A percentile compares a stretch with the other conserved stretches of the same genome.
Conservation (phyloP, 2,888 invertebrate species). For the Sesia bembeciformis region DNA sequence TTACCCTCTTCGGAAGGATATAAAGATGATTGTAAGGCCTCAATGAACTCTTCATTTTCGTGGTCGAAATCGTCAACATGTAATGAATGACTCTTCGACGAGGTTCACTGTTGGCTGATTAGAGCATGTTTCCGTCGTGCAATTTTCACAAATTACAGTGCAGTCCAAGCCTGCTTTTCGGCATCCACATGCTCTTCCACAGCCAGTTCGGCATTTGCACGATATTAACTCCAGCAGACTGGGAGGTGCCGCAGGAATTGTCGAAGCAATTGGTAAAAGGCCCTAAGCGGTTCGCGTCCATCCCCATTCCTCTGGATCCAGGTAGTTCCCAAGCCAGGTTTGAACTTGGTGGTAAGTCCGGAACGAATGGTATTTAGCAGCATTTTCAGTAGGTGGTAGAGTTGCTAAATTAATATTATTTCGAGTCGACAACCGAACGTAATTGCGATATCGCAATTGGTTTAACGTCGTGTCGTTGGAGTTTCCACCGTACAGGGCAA, state of each 20-base stretch:
- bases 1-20: too few species aligned
- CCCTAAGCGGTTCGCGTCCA: constrained; percentile 5
- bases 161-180: constrained; percentile 12
- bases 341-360: constrained; percentile 8
- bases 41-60: too few species aligned
- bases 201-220: constrained; percentile 7
- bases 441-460: neutral
- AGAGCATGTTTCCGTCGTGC: constrained; percentile 10
- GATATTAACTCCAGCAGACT: constrained; percentile 4
- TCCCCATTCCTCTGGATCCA: constrained; percentile 9
- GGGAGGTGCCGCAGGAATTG: constrained; percentile 2
- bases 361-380: constrained; percentile 8
- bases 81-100: too few species aligned
- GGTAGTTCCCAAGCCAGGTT: constrained; percentile 9
- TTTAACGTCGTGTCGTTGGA: constrained; percentile 2
- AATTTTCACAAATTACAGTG: constrained; percentile 8
- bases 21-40: too few species aligned
- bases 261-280: neutral
- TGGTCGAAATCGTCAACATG: too few species aligned
- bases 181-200: neutral
- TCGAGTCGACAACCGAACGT: constrained; percentile 5
- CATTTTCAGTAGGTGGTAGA: constrained; percentile 4
- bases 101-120: too few species aligned
- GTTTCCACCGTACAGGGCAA: constrained; percentile 5
- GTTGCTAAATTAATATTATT: constrained; percentile 4